phyloP scores from a whole-genome alignment of 1,140 invertebrate species.

The Heliconius hermathena region DNA sequence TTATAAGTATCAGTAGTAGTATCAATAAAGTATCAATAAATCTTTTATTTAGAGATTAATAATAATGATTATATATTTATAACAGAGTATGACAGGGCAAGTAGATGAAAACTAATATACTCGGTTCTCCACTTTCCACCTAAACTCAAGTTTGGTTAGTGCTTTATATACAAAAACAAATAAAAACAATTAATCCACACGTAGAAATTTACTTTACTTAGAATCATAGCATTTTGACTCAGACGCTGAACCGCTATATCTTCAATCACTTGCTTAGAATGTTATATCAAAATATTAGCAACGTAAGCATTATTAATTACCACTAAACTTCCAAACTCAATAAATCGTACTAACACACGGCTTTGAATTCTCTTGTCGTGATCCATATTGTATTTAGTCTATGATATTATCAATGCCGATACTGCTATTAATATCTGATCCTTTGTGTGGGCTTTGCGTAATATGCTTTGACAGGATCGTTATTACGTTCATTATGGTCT shows the following conservation, averaged over 20 bases:
- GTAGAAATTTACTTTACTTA: no score
- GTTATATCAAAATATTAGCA: no score
- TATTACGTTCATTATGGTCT: constrained; percentile 39
- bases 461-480: constrained; percentile 42
- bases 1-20: no score
- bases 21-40: background rate
- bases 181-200: no score
- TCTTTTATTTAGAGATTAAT: background rate
- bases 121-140: no score
- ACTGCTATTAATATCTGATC: constrained; percentile 38
- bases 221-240: no score
- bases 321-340: constrained; percentile 12
- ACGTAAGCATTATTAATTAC: background rate
- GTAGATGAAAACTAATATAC: no score
- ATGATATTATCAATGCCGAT: constrained; percentile 23
- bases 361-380: constrained; percentile 17
- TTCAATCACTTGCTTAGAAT: no score
- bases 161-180: no score
- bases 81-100: no score
- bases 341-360: constrained; percentile 20
- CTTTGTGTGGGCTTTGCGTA: constrained; percentile 36
- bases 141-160: no score
- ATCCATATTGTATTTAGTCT: constrained; percentile 21
- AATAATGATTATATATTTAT: background rate
- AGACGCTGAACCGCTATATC: no score